Conservation (phyloP, 1,140 invertebrate genomes). For the Psilanteris sp. region DNA sequence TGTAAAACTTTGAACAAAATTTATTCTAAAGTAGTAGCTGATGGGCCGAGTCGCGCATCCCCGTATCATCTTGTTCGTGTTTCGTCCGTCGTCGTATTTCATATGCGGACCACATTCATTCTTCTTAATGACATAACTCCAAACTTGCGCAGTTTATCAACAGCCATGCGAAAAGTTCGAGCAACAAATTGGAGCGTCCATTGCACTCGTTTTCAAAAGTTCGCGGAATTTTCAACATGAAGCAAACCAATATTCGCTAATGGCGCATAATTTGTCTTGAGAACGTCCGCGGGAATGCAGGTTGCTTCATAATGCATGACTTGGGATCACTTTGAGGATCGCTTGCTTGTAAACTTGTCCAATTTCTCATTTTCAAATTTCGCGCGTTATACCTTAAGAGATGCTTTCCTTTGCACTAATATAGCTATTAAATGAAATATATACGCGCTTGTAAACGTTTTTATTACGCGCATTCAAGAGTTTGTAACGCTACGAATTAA, state of each 20-base stretch:
- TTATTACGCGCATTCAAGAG: too few species aligned
- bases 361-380: too few species aligned
- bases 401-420: too few species aligned
- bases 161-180: conserved; percentile 45
- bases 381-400: too few species aligned
- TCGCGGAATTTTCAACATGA: conserved; percentile 39
- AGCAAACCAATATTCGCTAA: conserved; percentile 50
- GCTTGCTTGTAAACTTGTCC: conserved; percentile 36
- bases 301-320: conserved; percentile 47
- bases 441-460: too few species aligned
- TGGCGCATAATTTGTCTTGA: conserved; percentile 47
- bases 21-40: conserved; percentile 53
- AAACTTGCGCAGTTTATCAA: conserved; percentile 58
- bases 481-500: too few species aligned
- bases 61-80: not conserved
- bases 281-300: conserved; percentile 28
- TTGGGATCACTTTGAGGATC: conserved; percentile 7
- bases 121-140: conserved; percentile 58
- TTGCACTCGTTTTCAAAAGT: conserved; percentile 32
- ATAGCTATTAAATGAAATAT: too few species aligned
- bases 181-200: conserved; percentile 45
- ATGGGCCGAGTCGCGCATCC: conserved; percentile 26
- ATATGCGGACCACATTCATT: conserved; percentile 56
- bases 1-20: conserved; percentile 51
- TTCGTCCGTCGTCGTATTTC: conserved; percentile 33